phyloP scores from a whole-genome alignment of 2,113 vertebrate species.

The Ceyx margarethae region DNA sequence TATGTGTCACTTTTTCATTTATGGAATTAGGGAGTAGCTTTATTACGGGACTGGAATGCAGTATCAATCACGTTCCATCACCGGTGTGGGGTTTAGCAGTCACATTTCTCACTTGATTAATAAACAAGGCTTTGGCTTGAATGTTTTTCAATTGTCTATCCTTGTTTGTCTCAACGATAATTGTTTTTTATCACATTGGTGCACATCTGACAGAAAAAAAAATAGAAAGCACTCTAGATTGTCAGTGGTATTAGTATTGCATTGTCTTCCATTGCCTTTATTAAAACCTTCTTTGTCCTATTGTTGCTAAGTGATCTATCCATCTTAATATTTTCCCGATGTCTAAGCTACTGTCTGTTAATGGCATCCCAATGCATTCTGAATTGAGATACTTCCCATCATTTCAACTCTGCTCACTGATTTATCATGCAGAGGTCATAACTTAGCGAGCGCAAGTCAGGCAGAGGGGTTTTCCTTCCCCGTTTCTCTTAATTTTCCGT shows the following conservation, averaged over 20 bases:
- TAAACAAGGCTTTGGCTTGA: neutral
- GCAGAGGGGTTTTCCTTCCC: conserved; percentile 35
- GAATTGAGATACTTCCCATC: conserved; percentile 62
- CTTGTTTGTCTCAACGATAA: neutral
- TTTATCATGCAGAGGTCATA: conserved; percentile 66
- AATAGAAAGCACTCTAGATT: neutral
- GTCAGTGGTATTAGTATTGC: neutral
- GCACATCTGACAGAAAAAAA: neutral
- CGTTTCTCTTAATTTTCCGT: conserved; percentile 38
- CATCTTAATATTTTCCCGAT: conserved; percentile 62
- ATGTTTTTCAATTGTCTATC: neutral
- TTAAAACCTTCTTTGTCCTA: conserved; percentile 59
- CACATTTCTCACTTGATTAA: neutral
- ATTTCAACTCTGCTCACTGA: conserved; percentile 62
- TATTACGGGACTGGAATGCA: neutral
- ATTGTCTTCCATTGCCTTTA: conserved; percentile 31
- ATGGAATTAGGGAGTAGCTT: neutral
- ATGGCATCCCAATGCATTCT: conserved; percentile 59
- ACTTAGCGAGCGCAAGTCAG: conserved; percentile 58
- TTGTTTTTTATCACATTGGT: neutral
- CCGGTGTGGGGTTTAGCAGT: neutral
- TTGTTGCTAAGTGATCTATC: conserved; percentile 66
- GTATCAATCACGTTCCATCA: neutral
- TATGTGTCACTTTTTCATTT: neutral
- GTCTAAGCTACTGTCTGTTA: conserved; percentile 56